Evolutionary conservation across 2,888 invertebrate genomes (phyloP).

Genomic region (Drosophila atripex): DNA sequence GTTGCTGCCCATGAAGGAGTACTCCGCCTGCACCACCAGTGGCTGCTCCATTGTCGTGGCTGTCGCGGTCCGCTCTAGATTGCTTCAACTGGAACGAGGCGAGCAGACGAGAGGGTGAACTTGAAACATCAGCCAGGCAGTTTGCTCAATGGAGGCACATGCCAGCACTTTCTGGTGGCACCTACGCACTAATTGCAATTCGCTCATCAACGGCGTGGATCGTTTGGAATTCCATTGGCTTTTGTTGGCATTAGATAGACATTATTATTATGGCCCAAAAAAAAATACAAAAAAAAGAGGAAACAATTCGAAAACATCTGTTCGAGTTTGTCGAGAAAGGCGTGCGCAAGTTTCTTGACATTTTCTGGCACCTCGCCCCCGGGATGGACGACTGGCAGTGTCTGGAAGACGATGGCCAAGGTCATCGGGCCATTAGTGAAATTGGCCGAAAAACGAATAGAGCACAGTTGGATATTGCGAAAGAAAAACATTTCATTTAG

Average conservation of each 20-base stretch:
- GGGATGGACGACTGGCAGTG: too few relatives aligned
- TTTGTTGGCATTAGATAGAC: slow-evolving; percentile 45
- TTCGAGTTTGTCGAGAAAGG: slow-evolving; percentile 32
- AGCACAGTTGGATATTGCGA: slow-evolving; percentile 16
- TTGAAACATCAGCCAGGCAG: slow-evolving; percentile 65
- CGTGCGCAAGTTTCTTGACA: slow-evolving; percentile 55
- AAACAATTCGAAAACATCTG: slow-evolving; percentile 61
- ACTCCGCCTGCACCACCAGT: slow-evolving; percentile 93
- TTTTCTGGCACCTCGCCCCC: slow-evolving; percentile 22
- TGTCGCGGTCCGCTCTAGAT: slow-evolving; percentile 47
- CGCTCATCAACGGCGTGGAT: slow-evolving; percentile 23
- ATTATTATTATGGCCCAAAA: slow-evolving; percentile 46
- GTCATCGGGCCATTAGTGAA: slow-evolving; percentile 36
- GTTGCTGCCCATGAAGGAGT: slow-evolving; percentile 97
- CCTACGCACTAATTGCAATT: slow-evolving; percentile 41
- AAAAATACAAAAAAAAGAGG: background rate
- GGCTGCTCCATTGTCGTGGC: slow-evolving; percentile 81
- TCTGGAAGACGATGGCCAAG: slow-evolving; percentile 64
- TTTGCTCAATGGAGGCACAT: slow-evolving; percentile 63
- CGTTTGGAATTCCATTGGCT: slow-evolving; percentile 48
- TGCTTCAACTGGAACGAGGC: slow-evolving; percentile 57
- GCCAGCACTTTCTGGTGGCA: slow-evolving; percentile 28
- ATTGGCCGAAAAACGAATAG: background rate
- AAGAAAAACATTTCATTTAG: slow-evolving; percentile 27
- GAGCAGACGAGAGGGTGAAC: slow-evolving; percentile 53